Evolutionary conservation across 2,113 vertebrate species (phyloP).

Genomic region (Ploceus nigricollis): DNA sequence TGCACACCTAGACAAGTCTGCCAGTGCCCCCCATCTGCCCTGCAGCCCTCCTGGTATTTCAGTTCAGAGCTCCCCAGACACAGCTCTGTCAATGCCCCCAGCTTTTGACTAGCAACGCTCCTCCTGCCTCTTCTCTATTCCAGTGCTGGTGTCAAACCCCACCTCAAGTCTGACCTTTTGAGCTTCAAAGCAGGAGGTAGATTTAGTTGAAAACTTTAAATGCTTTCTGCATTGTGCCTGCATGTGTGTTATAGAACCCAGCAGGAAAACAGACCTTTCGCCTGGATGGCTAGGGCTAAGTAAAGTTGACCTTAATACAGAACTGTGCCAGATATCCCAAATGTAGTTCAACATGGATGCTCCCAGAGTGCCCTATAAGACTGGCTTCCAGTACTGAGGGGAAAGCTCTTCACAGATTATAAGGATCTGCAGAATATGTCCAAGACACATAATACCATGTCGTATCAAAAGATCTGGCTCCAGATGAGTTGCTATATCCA

Average conservation of each 20-base stretch:
- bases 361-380: not conserved
- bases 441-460: not conserved
- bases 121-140: not conserved
- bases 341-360: not conserved
- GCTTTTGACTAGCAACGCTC: not conserved
- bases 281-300: not conserved
- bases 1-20: not conserved
- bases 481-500: not conserved
- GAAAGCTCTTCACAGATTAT: not conserved
- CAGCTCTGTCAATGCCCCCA: not conserved
- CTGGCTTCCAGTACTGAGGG: not conserved
- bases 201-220: slow-evolving; percentile 10
- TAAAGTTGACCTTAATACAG: slow-evolving; percentile 34
- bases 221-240: not conserved
- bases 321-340: slow-evolving; percentile 6
- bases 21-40: not conserved
- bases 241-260: not conserved
- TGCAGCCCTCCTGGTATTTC: not conserved
- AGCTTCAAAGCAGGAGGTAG: slow-evolving; percentile 24
- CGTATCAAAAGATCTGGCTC: not conserved
- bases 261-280: not conserved
- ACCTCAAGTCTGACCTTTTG: slow-evolving; percentile 27
- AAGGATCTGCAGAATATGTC: not conserved
- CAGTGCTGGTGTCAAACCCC: not conserved
- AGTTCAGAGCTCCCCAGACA: not conserved